Percentiles rank a stretch among this genome's conserved stretches.
Evolutionary conservation across 1,140 invertebrate genomes (phyloP).

Genomic region (Orchestia grillus): DNA sequence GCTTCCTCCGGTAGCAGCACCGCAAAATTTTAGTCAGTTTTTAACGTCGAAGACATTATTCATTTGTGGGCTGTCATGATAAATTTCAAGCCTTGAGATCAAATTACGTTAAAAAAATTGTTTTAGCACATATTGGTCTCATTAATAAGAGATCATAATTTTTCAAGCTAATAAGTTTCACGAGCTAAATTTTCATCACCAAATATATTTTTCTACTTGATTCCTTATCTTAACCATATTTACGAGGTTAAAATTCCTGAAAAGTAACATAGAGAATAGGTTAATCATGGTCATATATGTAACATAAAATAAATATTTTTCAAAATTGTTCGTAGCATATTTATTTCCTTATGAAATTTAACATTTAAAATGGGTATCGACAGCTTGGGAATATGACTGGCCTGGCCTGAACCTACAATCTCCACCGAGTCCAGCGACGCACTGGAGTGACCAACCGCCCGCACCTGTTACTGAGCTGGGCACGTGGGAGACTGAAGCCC

Average conservation of each 20-base stretch:
- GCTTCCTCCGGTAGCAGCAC: not conserved
- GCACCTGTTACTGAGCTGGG: slow-evolving; percentile 32
- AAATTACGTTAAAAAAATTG: not conserved
- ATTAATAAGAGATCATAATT: not conserved
- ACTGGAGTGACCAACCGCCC: slow-evolving; percentile 27
- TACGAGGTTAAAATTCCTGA: not conserved
- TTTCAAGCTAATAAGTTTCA: not conserved
- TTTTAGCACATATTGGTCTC: not conserved
- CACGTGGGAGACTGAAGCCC: slow-evolving; percentile 8
- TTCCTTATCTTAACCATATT: not conserved
- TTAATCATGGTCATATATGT: not conserved
- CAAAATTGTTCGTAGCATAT: not conserved
- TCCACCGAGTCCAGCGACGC: slow-evolving; percentile 5
- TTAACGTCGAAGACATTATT: not conserved
- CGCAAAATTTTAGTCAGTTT: not conserved
- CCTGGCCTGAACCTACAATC: not conserved
- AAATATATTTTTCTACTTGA: not conserved
- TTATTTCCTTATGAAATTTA: not conserved
- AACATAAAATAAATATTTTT: not conserved
- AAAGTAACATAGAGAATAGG: not conserved
- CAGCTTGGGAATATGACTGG: not conserved
- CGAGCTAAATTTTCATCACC: not conserved
- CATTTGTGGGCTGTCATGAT: not conserved
- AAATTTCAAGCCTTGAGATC: not conserved
- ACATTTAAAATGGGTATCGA: not conserved